These are phyloP conservation scores for Pygathrix nemaeus DNA, from an alignment of 2,113 vertebrate genomes.

Conservation along the genomic window DNA sequence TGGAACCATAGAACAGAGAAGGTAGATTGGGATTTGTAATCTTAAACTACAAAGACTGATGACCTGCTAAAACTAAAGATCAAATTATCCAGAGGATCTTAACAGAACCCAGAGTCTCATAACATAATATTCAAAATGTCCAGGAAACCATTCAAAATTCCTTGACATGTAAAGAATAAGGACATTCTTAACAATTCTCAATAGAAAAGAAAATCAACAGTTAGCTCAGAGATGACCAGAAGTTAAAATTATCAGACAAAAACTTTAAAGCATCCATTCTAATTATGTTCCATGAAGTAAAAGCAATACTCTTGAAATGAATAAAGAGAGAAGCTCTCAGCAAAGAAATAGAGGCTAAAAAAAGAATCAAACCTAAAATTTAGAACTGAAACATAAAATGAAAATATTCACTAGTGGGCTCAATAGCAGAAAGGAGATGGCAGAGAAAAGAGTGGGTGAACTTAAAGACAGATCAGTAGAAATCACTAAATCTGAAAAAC, in stretches of 20 bases:
- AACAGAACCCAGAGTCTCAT: not conserved
- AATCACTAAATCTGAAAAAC: not conserved
- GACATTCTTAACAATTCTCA: not conserved
- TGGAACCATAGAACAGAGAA: not conserved
- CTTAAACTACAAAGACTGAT: not conserved
- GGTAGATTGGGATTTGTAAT: not conserved
- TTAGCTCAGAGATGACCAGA: not conserved
- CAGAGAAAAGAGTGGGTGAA: not conserved
- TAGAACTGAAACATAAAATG: not conserved
- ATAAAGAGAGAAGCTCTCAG: not conserved
- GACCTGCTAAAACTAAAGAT: not conserved
- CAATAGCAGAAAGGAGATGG: not conserved
- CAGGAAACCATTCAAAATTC: not conserved
- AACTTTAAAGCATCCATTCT: not conserved
- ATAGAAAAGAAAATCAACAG: not conserved
- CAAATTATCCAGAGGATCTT: not conserved
- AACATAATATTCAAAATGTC: not conserved
- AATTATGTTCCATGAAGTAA: not conserved
- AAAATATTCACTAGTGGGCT: not conserved
- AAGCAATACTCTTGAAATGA: not conserved
- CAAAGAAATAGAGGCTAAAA: not conserved
- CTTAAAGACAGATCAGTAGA: not conserved
- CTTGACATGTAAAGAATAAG: not conserved
- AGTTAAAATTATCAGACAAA: not conserved
- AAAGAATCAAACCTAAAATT: not conserved